phyloP scores from a whole-genome alignment of 1,140 invertebrate species.

The Calycopis cecrops region DNA sequence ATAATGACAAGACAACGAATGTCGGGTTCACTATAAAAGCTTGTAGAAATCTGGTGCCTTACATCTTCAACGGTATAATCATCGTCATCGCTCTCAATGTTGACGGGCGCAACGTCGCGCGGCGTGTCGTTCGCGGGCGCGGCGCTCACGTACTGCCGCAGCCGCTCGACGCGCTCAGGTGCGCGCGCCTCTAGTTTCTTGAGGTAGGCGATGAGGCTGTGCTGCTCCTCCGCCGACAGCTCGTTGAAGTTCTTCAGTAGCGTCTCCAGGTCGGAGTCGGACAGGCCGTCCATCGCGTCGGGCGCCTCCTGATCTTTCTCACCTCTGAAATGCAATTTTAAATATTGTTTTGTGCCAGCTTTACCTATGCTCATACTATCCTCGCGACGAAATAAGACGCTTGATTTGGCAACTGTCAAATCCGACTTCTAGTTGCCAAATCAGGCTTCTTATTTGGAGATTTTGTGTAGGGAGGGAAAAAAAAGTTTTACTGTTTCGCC shows the following conservation, averaged over 20 bases:
- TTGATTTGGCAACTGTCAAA: too few species aligned
- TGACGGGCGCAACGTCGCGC: constrained; percentile 22
- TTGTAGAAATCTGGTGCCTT: constrained; percentile 15
- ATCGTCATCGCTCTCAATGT: constrained; percentile 56
- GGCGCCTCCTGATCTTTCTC: constrained; percentile 44
- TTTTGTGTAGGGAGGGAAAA: too few species aligned
- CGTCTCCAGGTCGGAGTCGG: constrained; percentile 84
- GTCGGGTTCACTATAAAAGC: too few species aligned
- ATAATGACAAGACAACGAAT: too few species aligned
- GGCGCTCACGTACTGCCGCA: constrained; percentile 69
- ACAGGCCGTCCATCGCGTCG: constrained; percentile 81
- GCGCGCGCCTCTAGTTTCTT: constrained; percentile 85
- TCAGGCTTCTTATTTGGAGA: too few species aligned
- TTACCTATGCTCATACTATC: not conserved
- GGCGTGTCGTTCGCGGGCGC: constrained; percentile 26
- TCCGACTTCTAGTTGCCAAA: too few species aligned
- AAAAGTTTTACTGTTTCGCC: too few species aligned
- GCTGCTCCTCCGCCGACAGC: constrained; percentile 84
- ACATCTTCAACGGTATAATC: constrained; percentile 65
- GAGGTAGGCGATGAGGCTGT: constrained; percentile 84
- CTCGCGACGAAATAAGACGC: too few species aligned
- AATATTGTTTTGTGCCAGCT: not conserved
- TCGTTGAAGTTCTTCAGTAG: constrained; percentile 86
- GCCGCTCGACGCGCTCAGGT: constrained; percentile 81
- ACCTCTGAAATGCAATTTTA: constrained; percentile 24